Percentiles rank a stretch among this genome's conserved stretches.
These are phyloP conservation scores for Petrocephalus microphthalmus DNA, from an alignment of 2,113 vertebrate genomes.

Conservation along the genomic window DNA sequence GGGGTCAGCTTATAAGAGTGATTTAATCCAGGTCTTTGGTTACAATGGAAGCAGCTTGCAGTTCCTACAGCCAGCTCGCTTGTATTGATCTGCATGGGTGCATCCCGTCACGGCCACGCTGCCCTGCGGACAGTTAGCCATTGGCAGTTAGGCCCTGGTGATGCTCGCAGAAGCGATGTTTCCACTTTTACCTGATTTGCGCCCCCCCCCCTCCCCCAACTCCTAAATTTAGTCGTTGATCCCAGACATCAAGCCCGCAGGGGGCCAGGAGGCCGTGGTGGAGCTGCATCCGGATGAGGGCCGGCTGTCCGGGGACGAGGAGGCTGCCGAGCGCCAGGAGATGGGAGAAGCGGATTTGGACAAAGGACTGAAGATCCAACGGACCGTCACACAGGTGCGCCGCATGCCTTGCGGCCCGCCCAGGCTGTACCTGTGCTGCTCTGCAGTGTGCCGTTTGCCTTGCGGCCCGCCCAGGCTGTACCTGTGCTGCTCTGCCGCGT, in stretches of 20 bases:
- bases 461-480: background rate
- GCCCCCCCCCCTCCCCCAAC: background rate
- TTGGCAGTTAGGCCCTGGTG: background rate
- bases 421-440: background rate
- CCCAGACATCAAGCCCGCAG: conserved; percentile 73
- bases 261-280: conserved; percentile 69
- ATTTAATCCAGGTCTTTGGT: background rate
- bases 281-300: conserved; percentile 82
- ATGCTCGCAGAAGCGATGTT: background rate
- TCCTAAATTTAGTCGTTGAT: conserved; percentile 68
- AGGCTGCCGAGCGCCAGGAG: conserved; percentile 60
- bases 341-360: conserved; percentile 35
- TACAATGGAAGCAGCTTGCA: background rate
- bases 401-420: background rate
- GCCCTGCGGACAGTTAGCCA: background rate
- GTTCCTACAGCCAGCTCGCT: background rate
- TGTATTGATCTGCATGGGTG: background rate
- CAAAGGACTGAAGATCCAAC: conserved; percentile 76
- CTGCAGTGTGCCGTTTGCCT: background rate
- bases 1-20: background rate
- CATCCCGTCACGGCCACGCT: background rate
- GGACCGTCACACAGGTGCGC: conserved; percentile 80
- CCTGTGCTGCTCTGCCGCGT: background rate
- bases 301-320: conserved; percentile 74
- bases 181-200: background rate